phyloP scores from a whole-genome alignment of 2,888 invertebrate genomes.

The Sesia bembeciformis region DNA sequence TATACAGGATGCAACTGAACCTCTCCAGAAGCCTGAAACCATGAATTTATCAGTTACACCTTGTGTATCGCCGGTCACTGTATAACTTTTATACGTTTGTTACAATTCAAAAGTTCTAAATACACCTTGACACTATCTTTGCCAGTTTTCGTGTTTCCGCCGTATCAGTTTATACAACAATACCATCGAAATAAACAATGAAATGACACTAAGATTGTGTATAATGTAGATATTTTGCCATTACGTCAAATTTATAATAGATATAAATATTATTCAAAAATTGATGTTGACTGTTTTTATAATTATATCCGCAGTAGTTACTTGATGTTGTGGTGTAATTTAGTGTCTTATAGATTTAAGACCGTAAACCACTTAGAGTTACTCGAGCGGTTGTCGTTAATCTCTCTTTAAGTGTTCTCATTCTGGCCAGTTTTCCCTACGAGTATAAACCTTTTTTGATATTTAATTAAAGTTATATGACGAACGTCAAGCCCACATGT shows the following conservation, averaged over 20 bases:
- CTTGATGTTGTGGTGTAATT: conserved; percentile 75
- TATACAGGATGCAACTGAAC: no score
- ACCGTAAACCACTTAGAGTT: conserved; percentile 16
- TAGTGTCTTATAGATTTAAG: conserved; percentile 71
- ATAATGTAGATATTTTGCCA: conserved; percentile 71
- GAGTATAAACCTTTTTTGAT: no score
- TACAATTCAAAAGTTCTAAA: no score
- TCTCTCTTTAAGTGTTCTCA: not conserved
- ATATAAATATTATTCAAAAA: conserved; percentile 64
- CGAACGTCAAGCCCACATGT: not conserved
- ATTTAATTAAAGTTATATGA: no score
- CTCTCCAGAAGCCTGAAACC: no score
- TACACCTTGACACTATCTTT: conserved; percentile 7
- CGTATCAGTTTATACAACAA: conserved; percentile 29
- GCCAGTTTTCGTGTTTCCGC: conserved; percentile 31
- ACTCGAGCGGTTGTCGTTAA: not conserved
- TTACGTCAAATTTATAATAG: conserved; percentile 62
- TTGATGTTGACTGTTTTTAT: conserved; percentile 76
- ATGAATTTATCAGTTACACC: no score
- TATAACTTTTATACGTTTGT: no score
- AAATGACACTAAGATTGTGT: conserved; percentile 44
- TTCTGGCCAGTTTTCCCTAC: no score
- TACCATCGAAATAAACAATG: conserved; percentile 44
- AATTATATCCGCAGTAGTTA: conserved; percentile 73
- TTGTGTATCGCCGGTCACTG: no score